Conservation (phyloP, 2,113 vertebrate species). For the Gobiocypris rarus region DNA sequence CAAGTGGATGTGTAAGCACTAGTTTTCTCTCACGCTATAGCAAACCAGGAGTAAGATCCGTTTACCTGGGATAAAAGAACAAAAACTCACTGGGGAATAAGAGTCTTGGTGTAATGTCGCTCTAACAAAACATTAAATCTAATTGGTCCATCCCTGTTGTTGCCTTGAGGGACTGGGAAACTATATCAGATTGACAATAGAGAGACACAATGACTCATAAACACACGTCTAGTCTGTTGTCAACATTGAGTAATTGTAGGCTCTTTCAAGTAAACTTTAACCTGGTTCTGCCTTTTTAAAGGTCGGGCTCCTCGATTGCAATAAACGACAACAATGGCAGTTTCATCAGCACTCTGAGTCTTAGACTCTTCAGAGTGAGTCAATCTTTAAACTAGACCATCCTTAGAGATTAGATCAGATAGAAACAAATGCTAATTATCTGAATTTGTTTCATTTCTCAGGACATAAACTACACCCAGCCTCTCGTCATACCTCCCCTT, state of each 20-base stretch:
- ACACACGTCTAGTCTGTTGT: not conserved
- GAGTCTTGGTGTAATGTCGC: not conserved
- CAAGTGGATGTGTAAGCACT: conserved; percentile 71
- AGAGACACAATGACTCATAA: not conserved
- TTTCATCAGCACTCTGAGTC: conserved; percentile 74
- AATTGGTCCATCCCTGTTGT: not conserved
- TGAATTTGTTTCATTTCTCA: conserved; percentile 39
- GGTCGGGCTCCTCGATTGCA: conserved; percentile 70
- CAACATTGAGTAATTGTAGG: not conserved
- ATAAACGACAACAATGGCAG: conserved; percentile 76
- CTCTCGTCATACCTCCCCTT: conserved; percentile 61
- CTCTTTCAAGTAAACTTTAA: conserved; percentile 8
- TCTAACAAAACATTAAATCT: not conserved
- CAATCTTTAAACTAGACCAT: not conserved
- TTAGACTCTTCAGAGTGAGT: conserved; percentile 71
- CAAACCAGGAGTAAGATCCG: not conserved
- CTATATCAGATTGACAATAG: not conserved
- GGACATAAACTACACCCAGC: conserved; percentile 63
- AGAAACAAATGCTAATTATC: not conserved
- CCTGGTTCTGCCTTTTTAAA: conserved; percentile 40
- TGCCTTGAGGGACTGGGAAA: not conserved
- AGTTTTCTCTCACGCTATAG: not conserved
- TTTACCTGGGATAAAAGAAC: not conserved
- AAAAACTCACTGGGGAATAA: not conserved
- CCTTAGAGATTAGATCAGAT: not conserved